Percentiles rank a stretch among this genome's conserved stretches.
phyloP scores from a whole-genome alignment of 1,140 invertebrate species.

The Calosoma granatense region DNA sequence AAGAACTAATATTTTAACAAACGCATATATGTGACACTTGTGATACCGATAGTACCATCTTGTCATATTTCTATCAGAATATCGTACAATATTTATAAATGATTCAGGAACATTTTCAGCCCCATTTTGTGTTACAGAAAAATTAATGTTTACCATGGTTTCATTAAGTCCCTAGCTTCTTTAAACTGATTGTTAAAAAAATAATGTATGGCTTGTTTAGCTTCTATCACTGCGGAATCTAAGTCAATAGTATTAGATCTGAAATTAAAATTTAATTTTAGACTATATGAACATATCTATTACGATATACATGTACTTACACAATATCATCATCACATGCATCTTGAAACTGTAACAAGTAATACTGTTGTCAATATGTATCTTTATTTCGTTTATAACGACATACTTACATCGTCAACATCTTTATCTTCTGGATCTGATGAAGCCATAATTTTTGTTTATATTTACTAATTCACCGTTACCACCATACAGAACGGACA shows the following conservation, averaged over 20 bases:
- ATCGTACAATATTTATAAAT: not conserved
- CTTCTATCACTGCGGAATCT: slow-evolving; percentile 53
- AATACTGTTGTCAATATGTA: slow-evolving; percentile 9
- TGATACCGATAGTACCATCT: slow-evolving; percentile 10
- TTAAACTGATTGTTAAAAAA: slow-evolving; percentile 85
- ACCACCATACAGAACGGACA: too few relatives aligned
- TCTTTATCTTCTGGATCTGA: slow-evolving; percentile 11
- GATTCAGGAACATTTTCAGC: not conserved
- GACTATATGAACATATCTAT: not conserved
- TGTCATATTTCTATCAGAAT: not conserved
- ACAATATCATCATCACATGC: slow-evolving; percentile 31
- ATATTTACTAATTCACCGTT: not conserved
- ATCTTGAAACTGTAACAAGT: slow-evolving; percentile 36
- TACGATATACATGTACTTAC: slow-evolving; percentile 23
- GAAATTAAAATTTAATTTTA: slow-evolving; percentile 10
- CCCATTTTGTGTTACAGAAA: not conserved
- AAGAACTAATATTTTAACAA: slow-evolving; percentile 9
- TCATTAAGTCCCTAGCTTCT: slow-evolving; percentile 63
- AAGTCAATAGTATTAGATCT: slow-evolving; percentile 45
- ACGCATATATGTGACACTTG: slow-evolving; percentile 7
- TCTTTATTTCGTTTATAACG: not conserved
- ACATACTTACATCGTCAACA: slow-evolving; percentile 14
- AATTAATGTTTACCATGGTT: slow-evolving; percentile 50
- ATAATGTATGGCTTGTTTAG: slow-evolving; percentile 58
- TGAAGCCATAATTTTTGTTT: not conserved